A percentile compares a stretch with the other conserved stretches of the same genome.
These are phyloP conservation scores for Dinocampus coccinellae DNA, from an alignment of 2,888 invertebrate species.

Conservation along the genomic window DNA sequence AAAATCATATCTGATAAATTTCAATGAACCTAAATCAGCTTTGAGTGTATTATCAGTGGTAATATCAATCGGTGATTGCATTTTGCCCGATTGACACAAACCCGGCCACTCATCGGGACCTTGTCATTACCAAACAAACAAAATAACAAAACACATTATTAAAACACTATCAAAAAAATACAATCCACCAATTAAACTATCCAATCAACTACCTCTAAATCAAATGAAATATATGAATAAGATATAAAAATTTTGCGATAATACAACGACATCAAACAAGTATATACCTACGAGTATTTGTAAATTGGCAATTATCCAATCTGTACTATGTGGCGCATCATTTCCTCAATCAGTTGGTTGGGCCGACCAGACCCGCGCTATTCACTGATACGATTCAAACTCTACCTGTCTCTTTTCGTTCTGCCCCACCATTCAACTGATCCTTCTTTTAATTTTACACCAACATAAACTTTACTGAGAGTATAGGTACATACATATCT, in stretches of 20 bases:
- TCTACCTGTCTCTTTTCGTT: neutral
- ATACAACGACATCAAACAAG: conserved; percentile 48
- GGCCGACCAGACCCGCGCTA: conserved; percentile 32
- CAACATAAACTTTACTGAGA: neutral
- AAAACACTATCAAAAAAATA: neutral
- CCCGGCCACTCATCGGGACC: conserved; percentile 74
- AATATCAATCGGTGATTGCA: conserved; percentile 86
- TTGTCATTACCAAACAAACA: conserved; percentile 32
- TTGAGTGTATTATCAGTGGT: conserved; percentile 72
- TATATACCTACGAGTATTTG: conserved; percentile 43
- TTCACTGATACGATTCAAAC: conserved; percentile 39
- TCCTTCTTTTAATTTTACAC: neutral
- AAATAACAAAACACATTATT: neutral
- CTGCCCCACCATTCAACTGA: conserved; percentile 16
- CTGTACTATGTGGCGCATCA: conserved; percentile 46
- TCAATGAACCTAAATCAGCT: conserved; percentile 70
- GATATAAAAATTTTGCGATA: conserved; percentile 31
- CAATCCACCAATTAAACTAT: too few relatives aligned
- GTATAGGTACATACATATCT: neutral
- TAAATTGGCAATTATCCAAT: conserved; percentile 51
- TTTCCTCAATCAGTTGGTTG: conserved; percentile 52
- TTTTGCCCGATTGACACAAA: conserved; percentile 74
- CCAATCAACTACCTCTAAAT: neutral
- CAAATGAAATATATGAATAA: conserved; percentile 1
- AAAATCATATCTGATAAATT: conserved; percentile 73